These are phyloP conservation scores for Emydoidea blandingii DNA, from an alignment of 2,797 vertebrate species.

Conservation along the genomic window DNA sequence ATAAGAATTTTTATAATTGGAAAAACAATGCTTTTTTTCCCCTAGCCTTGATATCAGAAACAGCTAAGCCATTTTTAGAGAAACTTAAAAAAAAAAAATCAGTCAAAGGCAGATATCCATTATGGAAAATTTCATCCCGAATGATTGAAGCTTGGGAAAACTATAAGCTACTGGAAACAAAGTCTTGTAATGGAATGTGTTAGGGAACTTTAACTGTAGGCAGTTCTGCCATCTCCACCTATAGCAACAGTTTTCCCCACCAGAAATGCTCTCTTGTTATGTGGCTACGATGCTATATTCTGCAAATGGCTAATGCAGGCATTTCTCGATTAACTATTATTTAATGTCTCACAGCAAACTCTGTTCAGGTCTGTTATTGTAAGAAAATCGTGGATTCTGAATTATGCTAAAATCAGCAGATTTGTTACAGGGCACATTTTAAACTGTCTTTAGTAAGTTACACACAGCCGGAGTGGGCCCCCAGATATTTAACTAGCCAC, in stretches of 20 bases:
- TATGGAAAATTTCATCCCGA: not conserved
- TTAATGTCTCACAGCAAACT: not conserved
- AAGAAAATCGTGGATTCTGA: not conserved
- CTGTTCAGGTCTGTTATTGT: not conserved
- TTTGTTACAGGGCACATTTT: not conserved
- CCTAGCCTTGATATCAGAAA: not conserved
- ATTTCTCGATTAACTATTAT: not conserved
- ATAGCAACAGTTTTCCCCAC: not conserved
- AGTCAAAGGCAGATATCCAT: not conserved
- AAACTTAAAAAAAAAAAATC: not conserved
- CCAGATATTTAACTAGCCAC: slow-evolving; percentile 41
- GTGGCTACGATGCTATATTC: not conserved
- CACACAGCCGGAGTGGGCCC: not conserved
- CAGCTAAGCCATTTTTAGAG: too few species aligned
- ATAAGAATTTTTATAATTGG: not conserved
- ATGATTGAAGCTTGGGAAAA: not conserved
- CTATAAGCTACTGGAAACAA: not conserved
- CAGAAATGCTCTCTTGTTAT: not conserved
- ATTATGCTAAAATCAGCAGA: not conserved
- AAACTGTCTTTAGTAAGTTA: not conserved
- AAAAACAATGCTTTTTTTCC: not conserved
- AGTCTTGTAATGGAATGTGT: not conserved
- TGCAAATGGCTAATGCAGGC: not conserved
- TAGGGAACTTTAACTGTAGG: not conserved
- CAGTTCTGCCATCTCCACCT: not conserved